phyloP scores from a whole-genome alignment of 2,797 vertebrate genomes.

The Macropus fuliginosus region DNA sequence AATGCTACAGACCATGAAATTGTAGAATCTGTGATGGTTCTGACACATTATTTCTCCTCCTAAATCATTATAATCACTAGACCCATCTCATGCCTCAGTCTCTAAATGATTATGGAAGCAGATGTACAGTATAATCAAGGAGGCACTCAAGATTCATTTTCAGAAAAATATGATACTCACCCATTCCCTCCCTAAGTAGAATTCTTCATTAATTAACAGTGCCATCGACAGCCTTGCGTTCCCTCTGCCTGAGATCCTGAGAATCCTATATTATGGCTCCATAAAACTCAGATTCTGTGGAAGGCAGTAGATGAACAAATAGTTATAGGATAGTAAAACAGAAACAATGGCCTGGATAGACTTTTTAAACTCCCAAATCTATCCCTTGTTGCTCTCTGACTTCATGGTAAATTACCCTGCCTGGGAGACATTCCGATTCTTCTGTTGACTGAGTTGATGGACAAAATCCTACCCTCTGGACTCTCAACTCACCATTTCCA shows the following conservation, averaged over 20 bases:
- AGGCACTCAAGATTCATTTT: slow-evolving; percentile 82
- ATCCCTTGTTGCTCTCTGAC: neutral
- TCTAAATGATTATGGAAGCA: slow-evolving; percentile 81
- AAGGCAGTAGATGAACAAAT: slow-evolving; percentile 72
- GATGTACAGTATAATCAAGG: slow-evolving; percentile 80
- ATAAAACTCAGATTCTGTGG: slow-evolving; percentile 79
- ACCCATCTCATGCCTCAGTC: slow-evolving; percentile 78
- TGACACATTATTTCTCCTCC: slow-evolving; percentile 78
- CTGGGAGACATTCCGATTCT: slow-evolving; percentile 26
- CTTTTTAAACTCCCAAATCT: slow-evolving; percentile 38
- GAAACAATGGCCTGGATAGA: slow-evolving; percentile 60
- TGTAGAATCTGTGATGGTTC: slow-evolving; percentile 79
- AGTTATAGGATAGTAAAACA: slow-evolving; percentile 69
- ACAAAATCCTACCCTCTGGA: slow-evolving; percentile 15
- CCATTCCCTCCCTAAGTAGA: slow-evolving; percentile 74
- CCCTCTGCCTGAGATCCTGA: slow-evolving; percentile 74
- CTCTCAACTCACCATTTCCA: no score
- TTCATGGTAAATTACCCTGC: slow-evolving; percentile 7
- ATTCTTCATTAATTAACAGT: slow-evolving; percentile 82
- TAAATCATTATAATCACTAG: slow-evolving; percentile 82
- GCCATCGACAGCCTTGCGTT: slow-evolving; percentile 63
- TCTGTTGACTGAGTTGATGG: neutral
- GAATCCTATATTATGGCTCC: slow-evolving; percentile 71
- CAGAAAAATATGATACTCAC: slow-evolving; percentile 78
- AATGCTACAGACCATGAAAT: slow-evolving; percentile 81